Evolutionary conservation across 2,888 invertebrate species (phyloP).

Genomic region (Chrysolina americana): DNA sequence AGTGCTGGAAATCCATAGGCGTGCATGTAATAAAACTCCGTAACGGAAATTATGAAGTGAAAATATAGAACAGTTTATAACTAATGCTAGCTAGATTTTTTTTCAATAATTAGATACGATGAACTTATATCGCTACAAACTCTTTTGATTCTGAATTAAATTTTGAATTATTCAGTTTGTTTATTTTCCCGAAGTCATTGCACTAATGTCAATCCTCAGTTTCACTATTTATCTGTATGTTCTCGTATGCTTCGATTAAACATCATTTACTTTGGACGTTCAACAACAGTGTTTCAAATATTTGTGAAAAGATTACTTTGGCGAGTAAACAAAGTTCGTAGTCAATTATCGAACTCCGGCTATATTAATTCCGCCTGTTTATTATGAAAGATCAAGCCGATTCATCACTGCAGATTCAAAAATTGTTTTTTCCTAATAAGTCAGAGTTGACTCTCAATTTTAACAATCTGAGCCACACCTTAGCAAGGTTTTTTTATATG

Average conservation of each 20-base stretch:
- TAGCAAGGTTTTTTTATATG: too few species aligned
- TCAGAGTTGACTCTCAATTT: not conserved
- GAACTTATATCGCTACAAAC: too few species aligned
- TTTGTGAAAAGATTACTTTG: not conserved
- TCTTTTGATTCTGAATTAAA: too few species aligned
- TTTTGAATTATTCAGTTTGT: too few species aligned
- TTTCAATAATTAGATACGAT: too few species aligned
- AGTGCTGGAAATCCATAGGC: too few species aligned
- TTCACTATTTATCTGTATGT: not conserved
- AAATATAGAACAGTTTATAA: too few species aligned
- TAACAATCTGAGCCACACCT: too few species aligned
- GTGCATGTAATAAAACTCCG: too few species aligned
- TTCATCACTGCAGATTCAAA: not conserved
- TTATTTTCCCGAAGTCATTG: too few species aligned
- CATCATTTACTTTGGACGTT: not conserved
- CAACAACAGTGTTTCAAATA: not conserved
- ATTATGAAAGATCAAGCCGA: not conserved
- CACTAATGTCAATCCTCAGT: not conserved
- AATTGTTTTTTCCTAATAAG: not conserved
- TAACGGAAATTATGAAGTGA: too few species aligned
- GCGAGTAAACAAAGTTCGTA: not conserved
- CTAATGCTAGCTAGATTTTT: too few species aligned
- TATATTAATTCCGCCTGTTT: slow-evolving; percentile 5
- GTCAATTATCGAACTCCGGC: slow-evolving; percentile 5
- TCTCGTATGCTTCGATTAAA: not conserved